Conservation (phyloP, 2,797 vertebrate genomes). For the Borostomias antarcticus region DNA sequence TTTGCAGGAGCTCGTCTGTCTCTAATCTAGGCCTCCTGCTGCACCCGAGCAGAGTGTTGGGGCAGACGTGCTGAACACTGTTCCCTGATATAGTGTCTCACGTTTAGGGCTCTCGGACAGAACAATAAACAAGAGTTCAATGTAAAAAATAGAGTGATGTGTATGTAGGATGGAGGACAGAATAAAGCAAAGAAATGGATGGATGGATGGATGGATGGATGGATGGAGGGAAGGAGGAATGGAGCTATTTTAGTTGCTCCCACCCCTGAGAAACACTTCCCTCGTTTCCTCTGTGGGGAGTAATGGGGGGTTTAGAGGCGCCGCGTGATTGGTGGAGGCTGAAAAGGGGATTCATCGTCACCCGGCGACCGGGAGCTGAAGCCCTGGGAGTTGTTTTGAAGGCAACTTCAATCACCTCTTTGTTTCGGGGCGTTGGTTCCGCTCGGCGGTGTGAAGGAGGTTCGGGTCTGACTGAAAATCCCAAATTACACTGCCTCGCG, state of each 20-base stretch:
- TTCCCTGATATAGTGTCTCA: too few relatives aligned
- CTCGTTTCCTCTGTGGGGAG: neutral
- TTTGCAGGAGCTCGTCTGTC: too few relatives aligned
- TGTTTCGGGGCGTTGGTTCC: conserved; percentile 6
- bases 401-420: conserved; percentile 36
- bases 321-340: conserved; percentile 25
- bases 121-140: neutral
- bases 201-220: too few relatives aligned
- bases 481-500: too few relatives aligned
- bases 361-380: conserved; percentile 24
- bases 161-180: conserved; percentile 12
- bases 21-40: too few relatives aligned
- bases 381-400: conserved; percentile 24
- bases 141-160: neutral
- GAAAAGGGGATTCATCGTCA: conserved; percentile 33
- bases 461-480: neutral
- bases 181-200: too few relatives aligned
- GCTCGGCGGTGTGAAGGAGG: neutral
- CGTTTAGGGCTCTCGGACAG: neutral
- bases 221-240: neutral
- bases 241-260: neutral
- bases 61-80: too few relatives aligned
- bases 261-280: conserved; percentile 6
- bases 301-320: conserved; percentile 28
- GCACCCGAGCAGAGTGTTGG: too few relatives aligned